Conservation (phyloP, 2,797 vertebrate genomes). For the Coluber constrictor region DNA sequence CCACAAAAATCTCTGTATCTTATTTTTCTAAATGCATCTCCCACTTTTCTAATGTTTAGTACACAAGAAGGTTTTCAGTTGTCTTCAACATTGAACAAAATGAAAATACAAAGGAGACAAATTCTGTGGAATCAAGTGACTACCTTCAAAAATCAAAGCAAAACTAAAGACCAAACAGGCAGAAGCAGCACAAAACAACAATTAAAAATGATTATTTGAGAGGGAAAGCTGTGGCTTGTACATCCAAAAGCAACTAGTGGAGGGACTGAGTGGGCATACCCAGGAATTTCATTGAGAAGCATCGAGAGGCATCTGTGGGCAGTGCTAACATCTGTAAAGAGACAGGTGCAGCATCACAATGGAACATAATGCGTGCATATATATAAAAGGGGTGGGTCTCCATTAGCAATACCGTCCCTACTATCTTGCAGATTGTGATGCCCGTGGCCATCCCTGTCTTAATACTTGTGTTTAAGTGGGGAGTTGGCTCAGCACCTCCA, state of each 20-base stretch:
- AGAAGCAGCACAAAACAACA: neutral
- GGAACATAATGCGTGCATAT: neutral
- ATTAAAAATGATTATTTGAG: neutral
- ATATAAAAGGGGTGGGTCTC: neutral
- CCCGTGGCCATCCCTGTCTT: neutral
- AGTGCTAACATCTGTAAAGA: neutral
- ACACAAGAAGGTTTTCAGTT: neutral
- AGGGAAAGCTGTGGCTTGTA: neutral
- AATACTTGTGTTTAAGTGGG: neutral
- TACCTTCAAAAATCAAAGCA: neutral
- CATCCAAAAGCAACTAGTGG: neutral
- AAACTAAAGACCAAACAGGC: neutral
- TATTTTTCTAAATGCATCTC: neutral
- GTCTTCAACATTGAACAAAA: neutral
- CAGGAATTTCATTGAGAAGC: neutral
- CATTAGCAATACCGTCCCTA: neutral
- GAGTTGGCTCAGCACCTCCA: neutral
- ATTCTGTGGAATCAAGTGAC: neutral
- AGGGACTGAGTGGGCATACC: neutral
- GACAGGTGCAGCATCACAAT: neutral
- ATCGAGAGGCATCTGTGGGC: neutral
- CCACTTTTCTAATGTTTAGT: no score
- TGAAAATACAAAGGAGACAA: neutral
- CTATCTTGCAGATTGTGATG: neutral
- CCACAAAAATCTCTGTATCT: neutral